These are phyloP conservation scores for Ctenochaetus hawaiiensis DNA, from an alignment of 2,797 vertebrate species.

Conservation along the genomic window DNA sequence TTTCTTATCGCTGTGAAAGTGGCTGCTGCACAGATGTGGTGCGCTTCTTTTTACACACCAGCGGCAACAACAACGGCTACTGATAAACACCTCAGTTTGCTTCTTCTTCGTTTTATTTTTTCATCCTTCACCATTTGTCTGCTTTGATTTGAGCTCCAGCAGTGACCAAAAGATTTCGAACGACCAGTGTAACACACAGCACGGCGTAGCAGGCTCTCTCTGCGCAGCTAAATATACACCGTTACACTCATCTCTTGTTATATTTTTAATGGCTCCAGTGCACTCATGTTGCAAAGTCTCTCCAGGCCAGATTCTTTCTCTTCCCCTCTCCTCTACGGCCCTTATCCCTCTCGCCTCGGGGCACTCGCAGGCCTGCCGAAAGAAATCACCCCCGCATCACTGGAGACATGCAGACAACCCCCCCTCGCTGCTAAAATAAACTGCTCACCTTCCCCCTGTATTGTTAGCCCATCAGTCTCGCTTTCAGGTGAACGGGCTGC, in stretches of 20 bases:
- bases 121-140: slow-evolving; percentile 38
- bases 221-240: slow-evolving; percentile 74
- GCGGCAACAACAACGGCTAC: slow-evolving; percentile 43
- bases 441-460: slow-evolving; percentile 75
- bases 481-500: slow-evolving; percentile 69
- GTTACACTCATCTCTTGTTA: slow-evolving; percentile 73
- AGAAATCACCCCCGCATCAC: slow-evolving; percentile 84
- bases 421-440: slow-evolving; percentile 72
- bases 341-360: slow-evolving; percentile 78
- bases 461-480: slow-evolving; percentile 61
- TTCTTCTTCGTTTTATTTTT: slow-evolving; percentile 22
- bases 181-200: slow-evolving; percentile 9
- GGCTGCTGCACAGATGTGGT: slow-evolving; percentile 49
- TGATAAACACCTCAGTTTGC: slow-evolving; percentile 60
- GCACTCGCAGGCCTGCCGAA: slow-evolving; percentile 82
- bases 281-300: slow-evolving; percentile 73
- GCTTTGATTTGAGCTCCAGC: slow-evolving; percentile 68
- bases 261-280: slow-evolving; percentile 79
- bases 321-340: slow-evolving; percentile 67
- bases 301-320: slow-evolving; percentile 72
- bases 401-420: slow-evolving; percentile 73
- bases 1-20: slow-evolving; percentile 62
- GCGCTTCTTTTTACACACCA: slow-evolving; percentile 53
- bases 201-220: slow-evolving; percentile 34
- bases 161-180: slow-evolving; percentile 55